Conservation (phyloP, 2,113 vertebrate species). For the Paralichthys olivaceus region DNA sequence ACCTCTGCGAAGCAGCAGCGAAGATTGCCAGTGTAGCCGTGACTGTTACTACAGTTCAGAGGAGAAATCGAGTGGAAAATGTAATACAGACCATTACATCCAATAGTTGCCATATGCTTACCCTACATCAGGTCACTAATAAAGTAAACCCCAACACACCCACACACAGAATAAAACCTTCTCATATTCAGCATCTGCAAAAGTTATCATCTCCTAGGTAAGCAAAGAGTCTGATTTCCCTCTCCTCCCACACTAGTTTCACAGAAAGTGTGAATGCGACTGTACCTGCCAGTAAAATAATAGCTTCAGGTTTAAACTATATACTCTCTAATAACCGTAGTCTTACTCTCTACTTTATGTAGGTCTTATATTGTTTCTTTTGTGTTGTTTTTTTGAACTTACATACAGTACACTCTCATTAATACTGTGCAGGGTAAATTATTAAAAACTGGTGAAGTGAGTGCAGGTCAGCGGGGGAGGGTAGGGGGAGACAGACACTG, state of each 20-base stretch:
- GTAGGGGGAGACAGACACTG: too few species aligned
- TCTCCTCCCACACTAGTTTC: slow-evolving; percentile 52
- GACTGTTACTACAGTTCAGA: not conserved
- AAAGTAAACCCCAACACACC: slow-evolving; percentile 49
- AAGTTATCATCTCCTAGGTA: slow-evolving; percentile 47
- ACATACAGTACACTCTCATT: too few species aligned
- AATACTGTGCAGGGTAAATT: too few species aligned
- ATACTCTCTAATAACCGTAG: too few species aligned
- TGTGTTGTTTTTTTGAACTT: too few species aligned
- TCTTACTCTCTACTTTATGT: too few species aligned
- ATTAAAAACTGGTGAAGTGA: too few species aligned
- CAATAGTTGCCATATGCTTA: slow-evolving; percentile 42
- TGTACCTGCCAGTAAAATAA: not conserved
- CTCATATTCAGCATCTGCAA: slow-evolving; percentile 65
- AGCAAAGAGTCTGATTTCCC: slow-evolving; percentile 51
- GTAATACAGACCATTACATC: slow-evolving; percentile 14
- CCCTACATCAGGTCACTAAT: slow-evolving; percentile 57
- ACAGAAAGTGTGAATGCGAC: slow-evolving; percentile 32
- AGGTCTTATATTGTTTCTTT: too few species aligned
- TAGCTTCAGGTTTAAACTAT: not conserved
- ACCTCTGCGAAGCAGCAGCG: not conserved
- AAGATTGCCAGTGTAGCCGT: not conserved
- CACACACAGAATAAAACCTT: slow-evolving; percentile 40
- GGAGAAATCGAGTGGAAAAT: slow-evolving; percentile 13
- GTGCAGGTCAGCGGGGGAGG: too few species aligned